A percentile compares a stretch with the other conserved stretches of the same genome.
These are phyloP conservation scores for Mellivora capensis DNA, from an alignment of 2,113 vertebrate genomes.

Conservation along the genomic window DNA sequence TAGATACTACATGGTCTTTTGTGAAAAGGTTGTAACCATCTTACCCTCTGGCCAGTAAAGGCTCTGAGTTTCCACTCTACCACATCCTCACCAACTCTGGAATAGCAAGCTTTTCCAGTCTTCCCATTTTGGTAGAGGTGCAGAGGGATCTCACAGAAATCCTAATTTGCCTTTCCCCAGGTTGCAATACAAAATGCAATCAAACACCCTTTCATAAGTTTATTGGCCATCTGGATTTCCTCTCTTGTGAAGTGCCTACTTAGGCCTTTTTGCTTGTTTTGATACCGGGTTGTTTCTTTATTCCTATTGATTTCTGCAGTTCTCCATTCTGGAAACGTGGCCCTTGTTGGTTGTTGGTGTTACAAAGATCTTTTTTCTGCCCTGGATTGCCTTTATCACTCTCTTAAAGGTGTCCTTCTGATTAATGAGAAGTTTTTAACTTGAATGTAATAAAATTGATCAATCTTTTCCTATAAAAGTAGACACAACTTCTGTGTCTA, in stretches of 20 bases:
- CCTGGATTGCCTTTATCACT: neutral
- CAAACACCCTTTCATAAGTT: neutral
- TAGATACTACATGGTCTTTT: neutral
- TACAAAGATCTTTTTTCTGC: neutral
- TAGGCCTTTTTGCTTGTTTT: neutral
- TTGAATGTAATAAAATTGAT: neutral
- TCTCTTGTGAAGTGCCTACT: neutral
- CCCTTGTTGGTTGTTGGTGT: neutral
- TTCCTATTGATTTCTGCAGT: neutral
- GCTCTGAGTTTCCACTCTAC: neutral
- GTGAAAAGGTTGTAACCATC: neutral
- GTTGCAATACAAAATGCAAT: neutral
- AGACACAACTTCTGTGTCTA: neutral
- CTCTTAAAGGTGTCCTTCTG: neutral
- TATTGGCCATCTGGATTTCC: neutral
- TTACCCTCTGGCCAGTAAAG: neutral
- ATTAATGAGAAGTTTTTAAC: neutral
- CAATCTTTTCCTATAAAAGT: neutral
- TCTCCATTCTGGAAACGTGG: conserved; percentile 6
- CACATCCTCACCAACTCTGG: neutral
- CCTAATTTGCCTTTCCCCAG: neutral
- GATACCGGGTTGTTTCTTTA: neutral
- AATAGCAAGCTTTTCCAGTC: neutral
- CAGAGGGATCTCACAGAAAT: neutral
- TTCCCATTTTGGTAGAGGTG: neutral